Base-by-base conservation (phyloP, 2,113 vertebrate genomes). In the Onychorhynchus coronatus region DNA sequence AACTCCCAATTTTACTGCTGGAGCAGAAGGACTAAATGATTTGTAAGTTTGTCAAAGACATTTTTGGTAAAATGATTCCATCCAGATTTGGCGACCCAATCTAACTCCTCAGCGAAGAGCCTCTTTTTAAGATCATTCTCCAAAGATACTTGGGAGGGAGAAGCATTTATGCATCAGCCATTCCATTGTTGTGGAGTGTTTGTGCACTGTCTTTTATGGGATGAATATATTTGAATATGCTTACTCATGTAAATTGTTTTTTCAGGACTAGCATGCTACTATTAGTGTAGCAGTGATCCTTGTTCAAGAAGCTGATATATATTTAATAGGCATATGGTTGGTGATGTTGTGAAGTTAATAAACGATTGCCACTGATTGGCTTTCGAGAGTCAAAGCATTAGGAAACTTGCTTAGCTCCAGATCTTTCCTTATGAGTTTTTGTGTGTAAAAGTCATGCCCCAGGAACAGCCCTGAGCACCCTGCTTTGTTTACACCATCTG, bases 301-400 rank as follows among this genome's bases (percentile, higher is more conserved):
- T 81, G 52, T 65, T 95, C 31, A 27, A 84, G 84, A 91, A 81
- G 30, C 73, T 75, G 58, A 91, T 88, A 81, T 89, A 25, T 81
- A 30, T 94, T 94, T 95, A 94, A 93, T 75, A 90, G 59, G 35
- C 41, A 58, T 92, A 39, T 41, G 4, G 53, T 87, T 96, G 84
- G 63, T 50, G 75, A 68, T 87, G 44, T 24, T 91, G 66, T 3
- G 7, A 87, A 87, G 79, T 97, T 97, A 96, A 95, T 95, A 89
- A 92, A 89, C 78, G 89, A 68, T 75, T n/a, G 16, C 56, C 55
- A 52, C 33, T 83, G 88, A 59, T 53, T n/a, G 25, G 28, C 82
- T 94, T 96, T 96, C 49, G 88, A 75, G 80, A 91, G 52, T 89
- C 62, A 42, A 25, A 90, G 61, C n/a, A 65, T 42, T 92, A 81